Evolutionary conservation across 2,888 invertebrate species (phyloP).

Genomic region (Lepidochitona cinerea): DNA sequence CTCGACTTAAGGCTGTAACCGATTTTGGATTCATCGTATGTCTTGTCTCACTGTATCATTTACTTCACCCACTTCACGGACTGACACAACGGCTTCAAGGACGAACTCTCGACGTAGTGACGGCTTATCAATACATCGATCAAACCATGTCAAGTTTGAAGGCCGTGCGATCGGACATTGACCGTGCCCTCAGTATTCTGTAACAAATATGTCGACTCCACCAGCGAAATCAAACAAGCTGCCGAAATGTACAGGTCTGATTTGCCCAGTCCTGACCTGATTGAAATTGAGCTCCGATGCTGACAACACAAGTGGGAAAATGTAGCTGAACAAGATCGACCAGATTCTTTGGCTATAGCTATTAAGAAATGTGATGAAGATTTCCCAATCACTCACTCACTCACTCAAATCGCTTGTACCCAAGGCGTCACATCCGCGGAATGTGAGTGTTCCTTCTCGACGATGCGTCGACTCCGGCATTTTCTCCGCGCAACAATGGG

Average conservation of each 20-base stretch:
- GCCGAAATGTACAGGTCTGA: neutral
- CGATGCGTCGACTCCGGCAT: neutral
- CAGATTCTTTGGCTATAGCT: neutral
- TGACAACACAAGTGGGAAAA: neutral
- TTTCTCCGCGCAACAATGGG: neutral
- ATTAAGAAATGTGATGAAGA: neutral
- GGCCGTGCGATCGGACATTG: conserved; percentile 6
- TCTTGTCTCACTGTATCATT: conserved; percentile 10
- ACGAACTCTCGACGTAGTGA: neutral
- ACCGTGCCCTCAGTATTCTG: neutral
- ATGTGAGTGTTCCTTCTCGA: neutral
- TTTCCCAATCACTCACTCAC: neutral
- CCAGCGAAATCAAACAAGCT: neutral
- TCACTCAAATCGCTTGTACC: neutral
- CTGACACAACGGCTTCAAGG: conserved; percentile 14
- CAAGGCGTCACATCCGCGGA: neutral
- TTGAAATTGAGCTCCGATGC: neutral
- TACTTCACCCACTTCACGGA: conserved; percentile 1
- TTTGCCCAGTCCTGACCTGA: neutral
- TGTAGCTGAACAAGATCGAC: neutral
- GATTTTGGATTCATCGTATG: conserved; percentile 14
- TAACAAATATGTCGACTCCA: neutral
- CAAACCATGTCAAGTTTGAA: neutral
- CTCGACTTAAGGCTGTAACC: neutral
- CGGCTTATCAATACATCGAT: conserved; percentile 5